phyloP scores from a whole-genome alignment of 2,113 vertebrate genomes.

The Nannobrachium achirus region DNA sequence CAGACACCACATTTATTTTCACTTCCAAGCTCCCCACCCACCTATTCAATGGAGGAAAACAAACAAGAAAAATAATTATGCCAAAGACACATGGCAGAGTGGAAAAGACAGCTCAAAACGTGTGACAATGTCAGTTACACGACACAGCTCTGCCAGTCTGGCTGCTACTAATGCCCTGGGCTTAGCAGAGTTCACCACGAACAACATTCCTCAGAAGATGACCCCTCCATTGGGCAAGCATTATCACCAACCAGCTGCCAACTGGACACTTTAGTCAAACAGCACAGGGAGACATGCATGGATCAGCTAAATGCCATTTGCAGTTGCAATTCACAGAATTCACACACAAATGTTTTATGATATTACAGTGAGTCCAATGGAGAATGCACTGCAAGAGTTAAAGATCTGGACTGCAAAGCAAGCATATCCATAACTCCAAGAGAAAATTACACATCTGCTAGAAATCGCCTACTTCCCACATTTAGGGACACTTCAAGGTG shows the following conservation, averaged over 20 bases:
- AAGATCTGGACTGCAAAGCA: not conserved
- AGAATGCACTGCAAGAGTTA: not conserved
- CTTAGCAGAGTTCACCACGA: slow-evolving; percentile 30
- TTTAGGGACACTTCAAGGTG: not conserved
- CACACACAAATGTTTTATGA: slow-evolving; percentile 3
- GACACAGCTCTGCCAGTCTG: slow-evolving; percentile 18
- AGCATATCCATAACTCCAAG: not conserved
- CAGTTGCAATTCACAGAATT: too few species aligned
- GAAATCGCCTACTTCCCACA: not conserved
- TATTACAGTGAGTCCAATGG: not conserved
- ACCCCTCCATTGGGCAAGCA: slow-evolving; percentile 35
- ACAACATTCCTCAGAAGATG: slow-evolving; percentile 37
- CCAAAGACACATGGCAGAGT: too few species aligned
- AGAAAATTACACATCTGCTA: not conserved
- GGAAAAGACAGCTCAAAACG: too few species aligned
- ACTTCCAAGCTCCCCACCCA: too few species aligned
- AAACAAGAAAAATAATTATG: too few species aligned
- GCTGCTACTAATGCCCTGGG: slow-evolving; percentile 35
- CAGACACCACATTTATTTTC: too few species aligned
- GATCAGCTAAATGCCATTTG: slow-evolving; percentile 29
- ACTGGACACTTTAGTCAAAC: slow-evolving; percentile 26
- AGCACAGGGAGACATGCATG: slow-evolving; percentile 10
- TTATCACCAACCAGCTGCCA: slow-evolving; percentile 33
- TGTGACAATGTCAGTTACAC: not conserved
- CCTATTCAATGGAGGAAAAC: too few species aligned